A percentile compares a stretch with the other conserved stretches of the same genome.
These are phyloP conservation scores for Adineta ricciae DNA, from an alignment of 2,888 invertebrate genomes.

Conservation along the genomic window DNA sequence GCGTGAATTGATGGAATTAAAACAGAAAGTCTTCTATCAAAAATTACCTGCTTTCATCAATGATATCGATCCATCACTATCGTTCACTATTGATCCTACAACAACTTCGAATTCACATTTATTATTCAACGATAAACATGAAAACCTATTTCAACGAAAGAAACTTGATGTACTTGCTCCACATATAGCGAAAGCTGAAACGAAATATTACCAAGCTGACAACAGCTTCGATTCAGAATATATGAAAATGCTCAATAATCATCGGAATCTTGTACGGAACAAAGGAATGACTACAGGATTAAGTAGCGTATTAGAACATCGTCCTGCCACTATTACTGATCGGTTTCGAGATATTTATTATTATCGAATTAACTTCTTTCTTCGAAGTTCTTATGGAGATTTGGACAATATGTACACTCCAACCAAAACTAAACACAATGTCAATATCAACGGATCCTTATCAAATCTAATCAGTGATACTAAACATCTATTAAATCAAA, in stretches of 20 bases:
- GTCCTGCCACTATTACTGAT: neutral
- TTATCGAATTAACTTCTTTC: neutral
- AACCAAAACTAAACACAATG: neutral
- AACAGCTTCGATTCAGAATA: neutral
- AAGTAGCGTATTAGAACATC: neutral
- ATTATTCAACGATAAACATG: neutral
- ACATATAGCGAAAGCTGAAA: neutral
- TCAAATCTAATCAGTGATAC: neutral
- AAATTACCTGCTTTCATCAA: neutral
- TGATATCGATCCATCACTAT: too few species aligned
- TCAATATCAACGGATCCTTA: neutral
- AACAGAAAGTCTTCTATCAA: neutral
- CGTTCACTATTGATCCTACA: too few species aligned
- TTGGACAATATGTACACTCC: neutral
- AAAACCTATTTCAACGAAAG: neutral
- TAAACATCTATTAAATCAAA: neutral
- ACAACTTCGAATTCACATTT: too few species aligned
- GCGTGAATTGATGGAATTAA: neutral
- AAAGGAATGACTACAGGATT: neutral
- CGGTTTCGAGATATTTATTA: neutral
- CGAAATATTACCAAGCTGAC: neutral
- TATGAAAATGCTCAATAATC: neutral
- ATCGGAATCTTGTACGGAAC: neutral
- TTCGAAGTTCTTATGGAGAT: neutral
- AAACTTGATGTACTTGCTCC: neutral